These are phyloP conservation scores for Chrysopilus asiliformis DNA, from an alignment of 2,888 invertebrate species.

Conservation along the genomic window DNA sequence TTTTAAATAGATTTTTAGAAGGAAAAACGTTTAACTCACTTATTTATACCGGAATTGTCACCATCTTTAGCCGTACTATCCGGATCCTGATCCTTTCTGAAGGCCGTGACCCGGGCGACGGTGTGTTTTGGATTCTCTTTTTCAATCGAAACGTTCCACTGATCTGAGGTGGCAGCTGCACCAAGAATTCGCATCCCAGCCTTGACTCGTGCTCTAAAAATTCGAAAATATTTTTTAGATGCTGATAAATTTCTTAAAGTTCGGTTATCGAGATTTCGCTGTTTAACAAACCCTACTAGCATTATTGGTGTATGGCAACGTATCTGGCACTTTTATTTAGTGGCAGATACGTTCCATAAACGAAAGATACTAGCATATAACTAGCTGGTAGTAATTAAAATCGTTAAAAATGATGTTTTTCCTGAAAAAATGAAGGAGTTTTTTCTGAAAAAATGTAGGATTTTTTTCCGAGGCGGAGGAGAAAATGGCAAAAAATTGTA, in stretches of 20 bases:
- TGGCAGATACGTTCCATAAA: too few species aligned
- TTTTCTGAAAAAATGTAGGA: too few species aligned
- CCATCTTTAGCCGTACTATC: conserved; percentile 19
- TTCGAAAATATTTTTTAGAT: conserved; percentile 16
- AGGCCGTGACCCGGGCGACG: conserved; percentile 77
- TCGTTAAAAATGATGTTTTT: too few species aligned
- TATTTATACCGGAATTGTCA: conserved; percentile 14
- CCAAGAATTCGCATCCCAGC: conserved; percentile 75
- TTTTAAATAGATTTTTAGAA: not conserved
- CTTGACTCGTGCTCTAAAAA: conserved; percentile 71
- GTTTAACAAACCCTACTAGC: too few species aligned
- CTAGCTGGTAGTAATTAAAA: too few species aligned
- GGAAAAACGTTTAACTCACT: conserved; percentile 9
- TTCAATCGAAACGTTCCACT: conserved; percentile 83
- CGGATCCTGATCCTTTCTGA: conserved; percentile 44
- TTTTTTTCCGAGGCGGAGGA: too few species aligned
- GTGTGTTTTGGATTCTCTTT: conserved; percentile 69
- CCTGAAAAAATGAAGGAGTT: too few species aligned
- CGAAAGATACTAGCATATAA: too few species aligned
- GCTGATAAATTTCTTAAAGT: conserved; percentile 3
- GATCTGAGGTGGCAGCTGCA: conserved; percentile 59
- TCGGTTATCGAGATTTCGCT: too few species aligned
- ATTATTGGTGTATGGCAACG: too few species aligned
- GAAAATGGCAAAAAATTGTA: too few species aligned
- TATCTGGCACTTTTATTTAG: not conserved